Evolutionary conservation across 2,797 vertebrate genomes (phyloP), one percentile per base, ranked within the genome.

Genomic region (Neoniphon sammara): DNA sequence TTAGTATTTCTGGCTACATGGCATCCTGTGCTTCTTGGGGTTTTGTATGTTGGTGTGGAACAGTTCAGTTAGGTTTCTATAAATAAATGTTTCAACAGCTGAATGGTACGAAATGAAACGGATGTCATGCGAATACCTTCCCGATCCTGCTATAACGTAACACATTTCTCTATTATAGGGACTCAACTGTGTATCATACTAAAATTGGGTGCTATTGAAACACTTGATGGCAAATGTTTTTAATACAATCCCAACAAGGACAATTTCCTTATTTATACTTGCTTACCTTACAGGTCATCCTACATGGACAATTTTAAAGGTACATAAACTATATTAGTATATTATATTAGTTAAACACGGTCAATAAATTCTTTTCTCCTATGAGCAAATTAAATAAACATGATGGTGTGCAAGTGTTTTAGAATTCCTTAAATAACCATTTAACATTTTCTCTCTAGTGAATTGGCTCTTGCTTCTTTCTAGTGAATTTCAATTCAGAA

Each of bases 11-110:
- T 52, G 42, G 62, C 44, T 52, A 17, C 9, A 39, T 53, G 17
- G 44, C 17, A 15, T 8, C 25, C 23, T 49, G 15, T 69, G 50
- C 23, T 25, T 17, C 46, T 23, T 5, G 23, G 14, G 14, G 44
- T 46, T 46, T 5, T 46, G 15, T 18, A 17, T 46, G 15, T 17
- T 46, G 36, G 36, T 39, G 36, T 39, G 36, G 36, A 69, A 50
- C 25, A 59, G 30, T 62, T 73, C 9, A 70, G 9, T 66, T 25
- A 15, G 39, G 10, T 27, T 60, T 65, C 65, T 61, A 70, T 67
- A 56, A 75, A 73, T 73, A 69, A 55, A 7, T 21, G 7, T 53
- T 21, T 31, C 47, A 53, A 34, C 21, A 31, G 42, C 14, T 49
- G 3, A 61, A 60, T 50, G 8, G 12, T 30, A 21, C 3, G 54